Base-by-base conservation (phyloP, 2,797 vertebrate species). In the Valencia hispanica region DNA sequence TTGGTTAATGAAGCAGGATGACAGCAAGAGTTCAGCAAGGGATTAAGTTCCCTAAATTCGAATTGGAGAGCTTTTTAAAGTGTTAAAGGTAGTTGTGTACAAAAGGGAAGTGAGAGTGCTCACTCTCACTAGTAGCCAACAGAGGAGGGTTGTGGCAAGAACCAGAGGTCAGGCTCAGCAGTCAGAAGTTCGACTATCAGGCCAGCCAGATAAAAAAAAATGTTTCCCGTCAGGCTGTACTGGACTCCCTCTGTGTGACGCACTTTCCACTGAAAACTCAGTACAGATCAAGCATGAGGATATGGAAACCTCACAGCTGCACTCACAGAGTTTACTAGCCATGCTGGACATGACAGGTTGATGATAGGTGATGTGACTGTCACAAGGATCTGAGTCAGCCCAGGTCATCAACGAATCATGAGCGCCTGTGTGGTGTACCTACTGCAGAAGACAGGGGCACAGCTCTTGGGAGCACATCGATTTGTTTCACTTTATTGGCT, bases 221-320 rank as follows among this genome's bases (percentile, higher is more conserved):
- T 71, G 81, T 87, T 93, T 93, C 90, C 91, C 88, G 85, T 80
- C 78, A 0, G 15, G 77, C 72, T 70, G 88, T 77, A 82, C 88
- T 88, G 88, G 75, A 87, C 87, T 82, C 57, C 74, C 72, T 81
- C 83, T 59, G 68, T 36, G 83, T 93, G 93, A 94, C 91, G 86
- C 88, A 91, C 82, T 83, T 93, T 93, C 85, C 77, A 84, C 71
- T 32, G 79, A 91, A 83, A 65, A 39, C 74, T 74, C 79, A 55
- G 79, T 57, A 36, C 72, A 78, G 85, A 87, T 65, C 82, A 81
- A 79, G 68, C 85, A 78, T 84, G 83, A 89, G 88, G 90, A 92
- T 87, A 89, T 89, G 88, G 88, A 89, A 82, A 92, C 8, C 80
- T 86, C 69, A 82, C 84, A 84, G 85, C 88, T 88, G 73, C 71